Evolutionary conservation across 2,797 vertebrate genomes (phyloP).

Genomic region (Ceryle rudis): DNA sequence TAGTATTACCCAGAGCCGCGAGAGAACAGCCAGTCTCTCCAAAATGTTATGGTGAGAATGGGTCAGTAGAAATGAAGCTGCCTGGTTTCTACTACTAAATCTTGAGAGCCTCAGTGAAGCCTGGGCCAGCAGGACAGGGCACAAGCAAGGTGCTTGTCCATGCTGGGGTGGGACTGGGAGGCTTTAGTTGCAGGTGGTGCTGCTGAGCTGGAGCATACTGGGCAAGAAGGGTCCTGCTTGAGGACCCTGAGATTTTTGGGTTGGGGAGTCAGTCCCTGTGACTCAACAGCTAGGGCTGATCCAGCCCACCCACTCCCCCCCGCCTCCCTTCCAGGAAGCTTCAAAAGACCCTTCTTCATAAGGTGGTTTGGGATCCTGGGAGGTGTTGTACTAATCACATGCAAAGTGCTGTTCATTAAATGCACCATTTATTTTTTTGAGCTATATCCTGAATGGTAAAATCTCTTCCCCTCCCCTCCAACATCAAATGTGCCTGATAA

Average conservation of each 20-base stretch:
- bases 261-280: not conserved
- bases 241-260: not conserved
- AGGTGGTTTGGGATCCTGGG: not conserved
- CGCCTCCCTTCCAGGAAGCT: not conserved
- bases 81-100: conserved; percentile 7
- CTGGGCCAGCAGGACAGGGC: not conserved
- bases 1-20: conserved; percentile 62
- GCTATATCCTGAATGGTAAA: not conserved
- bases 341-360: not conserved
- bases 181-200: rapidly evolving
- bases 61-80: conserved; percentile 12
- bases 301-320: not conserved
- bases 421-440: not conserved
- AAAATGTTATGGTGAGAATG: conserved; percentile 10
- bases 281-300: not conserved
- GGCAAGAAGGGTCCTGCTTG: not conserved
- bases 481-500: conserved; percentile 3
- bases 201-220: not conserved
- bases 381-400: not conserved
- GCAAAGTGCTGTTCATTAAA: not conserved
- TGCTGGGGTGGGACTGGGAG: not conserved
- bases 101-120: not conserved
- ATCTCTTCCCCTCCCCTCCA: not conserved
- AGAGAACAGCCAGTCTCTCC: conserved; percentile 1
- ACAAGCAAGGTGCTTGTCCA: not conserved